Evolutionary conservation across 2,797 vertebrate genomes (phyloP), one percentile per base, ranked within the genome.

Genomic region (Acrocephalus scirpaceus): DNA sequence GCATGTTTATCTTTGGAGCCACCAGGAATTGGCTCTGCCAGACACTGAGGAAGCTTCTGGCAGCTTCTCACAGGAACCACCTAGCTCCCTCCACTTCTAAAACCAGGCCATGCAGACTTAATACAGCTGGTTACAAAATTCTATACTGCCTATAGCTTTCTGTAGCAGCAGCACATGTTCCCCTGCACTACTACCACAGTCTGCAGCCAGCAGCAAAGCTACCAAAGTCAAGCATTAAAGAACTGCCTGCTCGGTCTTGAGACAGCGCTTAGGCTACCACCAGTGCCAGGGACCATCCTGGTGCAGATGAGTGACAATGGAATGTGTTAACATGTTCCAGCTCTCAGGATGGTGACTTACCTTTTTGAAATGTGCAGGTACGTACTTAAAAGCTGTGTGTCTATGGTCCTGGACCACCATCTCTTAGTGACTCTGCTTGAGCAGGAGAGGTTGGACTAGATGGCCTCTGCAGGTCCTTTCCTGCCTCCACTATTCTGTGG

Each of bases 141-240:
- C 61, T 58, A 0, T 48, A 47, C 20, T 34, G 25, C 17, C 20
- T 70, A 1, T 34, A 30, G 16, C 13, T 62, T 54, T 70, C 65
- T 77, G 20, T 48, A 54, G 65, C 56, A 70, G 25, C 20, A 47
- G 34, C 42, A 9, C 34, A n/a, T 0, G 0, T 70, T 45, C 23
- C 7, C 21, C 40, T 51, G 51, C 19, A 4, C 16, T 36, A 20
- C 16, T 50, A 32, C 16, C 4, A 9, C 10, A 51, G 14, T 30
- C 51, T 51, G 58, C 38, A 34, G 51, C 21, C 48, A 54, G 32
- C 40, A 17, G 23, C 36, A 47, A 50, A 66, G 27, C 34, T 61
- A 2, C 4, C 0, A 0, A 34, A 34, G 18, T 22, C 0, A 0
- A 26, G 10, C 21, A 29, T 29, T 51, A 13, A 57, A 45, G 72